These are phyloP conservation scores for Tipula lateralis DNA, from an alignment of 2,888 invertebrate species.

Conservation along the genomic window DNA sequence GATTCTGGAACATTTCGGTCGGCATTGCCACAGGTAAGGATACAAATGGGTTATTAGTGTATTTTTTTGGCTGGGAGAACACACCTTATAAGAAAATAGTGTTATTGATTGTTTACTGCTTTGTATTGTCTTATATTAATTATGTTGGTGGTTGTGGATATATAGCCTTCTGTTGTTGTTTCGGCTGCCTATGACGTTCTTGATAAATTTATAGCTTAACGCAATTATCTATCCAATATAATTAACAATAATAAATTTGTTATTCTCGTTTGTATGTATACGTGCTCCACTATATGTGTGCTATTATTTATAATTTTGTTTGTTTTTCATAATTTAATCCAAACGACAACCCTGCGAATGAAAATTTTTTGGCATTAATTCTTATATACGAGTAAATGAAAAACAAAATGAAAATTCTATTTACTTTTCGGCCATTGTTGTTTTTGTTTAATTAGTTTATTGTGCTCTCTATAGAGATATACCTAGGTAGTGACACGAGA, in stretches of 20 bases:
- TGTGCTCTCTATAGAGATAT: background rate
- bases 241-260: background rate
- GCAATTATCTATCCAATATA: background rate
- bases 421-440: background rate
- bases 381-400: background rate
- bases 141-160: background rate
- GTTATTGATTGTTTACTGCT: background rate
- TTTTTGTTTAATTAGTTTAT: background rate
- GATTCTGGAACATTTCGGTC: conserved; percentile 46
- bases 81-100: background rate
- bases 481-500: background rate
- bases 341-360: background rate
- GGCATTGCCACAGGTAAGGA: conserved; percentile 50
- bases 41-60: background rate
- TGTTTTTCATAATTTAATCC: background rate
- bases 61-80: background rate
- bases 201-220: background rate
- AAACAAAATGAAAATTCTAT: background rate
- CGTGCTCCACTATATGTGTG: background rate
- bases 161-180: background rate
- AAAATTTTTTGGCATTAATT: background rate
- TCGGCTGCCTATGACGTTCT: background rate
- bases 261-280: background rate
- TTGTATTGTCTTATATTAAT: background rate
- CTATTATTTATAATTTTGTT: background rate